These are phyloP conservation scores for Epistrophe grossulariae DNA, from an alignment of 2,888 invertebrate species.

Conservation along the genomic window DNA sequence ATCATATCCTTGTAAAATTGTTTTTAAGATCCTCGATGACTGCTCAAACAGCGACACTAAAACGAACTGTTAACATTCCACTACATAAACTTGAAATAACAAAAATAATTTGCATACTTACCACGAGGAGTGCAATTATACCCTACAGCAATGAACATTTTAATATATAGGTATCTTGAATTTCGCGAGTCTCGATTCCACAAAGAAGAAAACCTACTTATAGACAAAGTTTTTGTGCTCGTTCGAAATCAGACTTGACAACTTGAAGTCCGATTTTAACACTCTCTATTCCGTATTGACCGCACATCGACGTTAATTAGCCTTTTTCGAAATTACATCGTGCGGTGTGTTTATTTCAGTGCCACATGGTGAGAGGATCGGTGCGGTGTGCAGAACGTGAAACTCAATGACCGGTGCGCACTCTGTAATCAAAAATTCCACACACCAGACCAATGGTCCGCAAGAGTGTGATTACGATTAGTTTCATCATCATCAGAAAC, in stretches of 20 bases:
- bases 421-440: conserved; percentile 74
- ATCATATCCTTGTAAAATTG: neutral
- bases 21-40: neutral
- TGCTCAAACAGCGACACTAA: neutral
- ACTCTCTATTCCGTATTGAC: conserved; percentile 65
- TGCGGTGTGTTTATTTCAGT: conserved; percentile 20
- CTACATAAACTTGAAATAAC: conserved; percentile 50
- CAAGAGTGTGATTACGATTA: conserved; percentile 71
- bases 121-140: conserved; percentile 57
- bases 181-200: conserved; percentile 1
- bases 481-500: conserved; percentile 73
- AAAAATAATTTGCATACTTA: conserved; percentile 68
- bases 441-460: conserved; percentile 46
- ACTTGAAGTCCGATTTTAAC: conserved; percentile 67
- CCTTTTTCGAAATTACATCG: conserved; percentile 63
- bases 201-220: neutral
- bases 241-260: conserved; percentile 62
- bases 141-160: conserved; percentile 27
- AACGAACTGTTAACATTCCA: conserved; percentile 49
- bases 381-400: neutral
- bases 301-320: conserved; percentile 70
- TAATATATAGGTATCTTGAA: neutral
- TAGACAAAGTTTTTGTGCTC: conserved; percentile 29
- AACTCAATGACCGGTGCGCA: conserved; percentile 5
- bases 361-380: neutral